phyloP scores from a whole-genome alignment of 2,797 vertebrate genomes.

The Microctenopoma steveboyesi region DNA sequence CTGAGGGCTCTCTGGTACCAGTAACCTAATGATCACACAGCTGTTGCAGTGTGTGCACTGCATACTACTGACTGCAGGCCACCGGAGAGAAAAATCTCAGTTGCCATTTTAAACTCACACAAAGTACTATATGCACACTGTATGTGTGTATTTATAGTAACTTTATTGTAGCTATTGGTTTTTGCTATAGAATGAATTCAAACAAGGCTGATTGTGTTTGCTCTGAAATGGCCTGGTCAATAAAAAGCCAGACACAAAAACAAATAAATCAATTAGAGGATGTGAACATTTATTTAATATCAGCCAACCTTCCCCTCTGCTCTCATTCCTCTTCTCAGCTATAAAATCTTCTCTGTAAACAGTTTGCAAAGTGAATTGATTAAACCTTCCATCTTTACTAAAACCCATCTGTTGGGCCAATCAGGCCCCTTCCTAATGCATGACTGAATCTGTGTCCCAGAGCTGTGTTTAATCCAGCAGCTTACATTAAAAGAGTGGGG shows the following conservation, averaged over 20 bases:
- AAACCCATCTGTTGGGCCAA: conserved; percentile 63
- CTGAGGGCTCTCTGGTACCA: conserved; percentile 28
- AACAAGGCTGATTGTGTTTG: conserved; percentile 45
- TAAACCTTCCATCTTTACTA: conserved; percentile 55
- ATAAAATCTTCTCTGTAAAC: conserved; percentile 41
- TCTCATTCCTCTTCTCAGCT: conserved; percentile 21
- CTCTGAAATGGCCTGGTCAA: conserved; percentile 48
- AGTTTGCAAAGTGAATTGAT: conserved; percentile 60
- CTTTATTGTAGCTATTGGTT: conserved; percentile 20
- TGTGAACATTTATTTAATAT: conserved; percentile 65
- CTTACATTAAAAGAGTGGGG: conserved; percentile 57
- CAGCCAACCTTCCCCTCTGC: conserved; percentile 23
- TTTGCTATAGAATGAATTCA: conserved; percentile 34
- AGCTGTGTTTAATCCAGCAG: conserved; percentile 65
- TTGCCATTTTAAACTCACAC: conserved; percentile 28
- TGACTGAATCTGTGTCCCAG: conserved; percentile 48
- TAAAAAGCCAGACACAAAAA: conserved; percentile 56
- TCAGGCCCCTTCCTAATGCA: conserved; percentile 49
- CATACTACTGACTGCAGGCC: conserved; percentile 39
- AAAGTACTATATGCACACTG: conserved; percentile 1
- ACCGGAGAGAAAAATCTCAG: conserved; percentile 29
- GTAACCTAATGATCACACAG: conserved; percentile 58
- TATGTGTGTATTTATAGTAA: conserved; percentile 12
- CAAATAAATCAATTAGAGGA: conserved; percentile 69
- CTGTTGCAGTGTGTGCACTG: conserved; percentile 47